Evolutionary conservation across 2,888 invertebrate genomes (phyloP), one percentile per base, ranked within the genome.

Genomic region (Gari tellinella): DNA sequence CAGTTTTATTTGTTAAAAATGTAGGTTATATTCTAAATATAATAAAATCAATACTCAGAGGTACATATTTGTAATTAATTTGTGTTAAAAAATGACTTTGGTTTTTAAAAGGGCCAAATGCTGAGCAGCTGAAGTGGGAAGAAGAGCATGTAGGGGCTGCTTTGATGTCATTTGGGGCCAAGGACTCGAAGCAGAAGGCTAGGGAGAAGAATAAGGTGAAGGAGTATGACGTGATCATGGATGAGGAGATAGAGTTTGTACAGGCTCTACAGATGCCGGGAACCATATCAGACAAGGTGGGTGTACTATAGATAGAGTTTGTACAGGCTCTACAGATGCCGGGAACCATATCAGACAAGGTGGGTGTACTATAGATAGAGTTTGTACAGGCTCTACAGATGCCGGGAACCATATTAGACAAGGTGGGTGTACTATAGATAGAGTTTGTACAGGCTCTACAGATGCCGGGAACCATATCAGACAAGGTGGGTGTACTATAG

Each of bases 171-270:
- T 97, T 98, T 93, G 99, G 99, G 10, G 97, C 99, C 0, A 96
- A 96, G 92, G 96, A 99, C 94, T 95, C 95, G 17, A 92, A 91
- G 74, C 68, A 87, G 41, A 88, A 86, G 75, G 80, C 83, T 17
- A 61, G 52, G 17, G 93, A 87, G 76, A 90, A 88, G 81, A 82
- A 86, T 53, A 84, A 85, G 70, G 79, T 91, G 88, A 92, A 94
- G 73, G 96, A 98, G 83, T 99, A 99, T 93, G 98, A 99, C 76
- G 93, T 98, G 37, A 93, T 99, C 38, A 92, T 99, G 81, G 98
- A 99, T 90, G 99, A 99, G 92, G 97, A 99, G 92, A 98, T 99
- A 87, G 98, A 99, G 90, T 99, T 99, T 91, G 96, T 99, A 75
- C 97, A 99, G 84, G 92, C 93, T 0, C 83, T 93, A 26, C 92